Base-by-base conservation (phyloP, 2,797 vertebrate species). In the Streptopelia turtur region DNA sequence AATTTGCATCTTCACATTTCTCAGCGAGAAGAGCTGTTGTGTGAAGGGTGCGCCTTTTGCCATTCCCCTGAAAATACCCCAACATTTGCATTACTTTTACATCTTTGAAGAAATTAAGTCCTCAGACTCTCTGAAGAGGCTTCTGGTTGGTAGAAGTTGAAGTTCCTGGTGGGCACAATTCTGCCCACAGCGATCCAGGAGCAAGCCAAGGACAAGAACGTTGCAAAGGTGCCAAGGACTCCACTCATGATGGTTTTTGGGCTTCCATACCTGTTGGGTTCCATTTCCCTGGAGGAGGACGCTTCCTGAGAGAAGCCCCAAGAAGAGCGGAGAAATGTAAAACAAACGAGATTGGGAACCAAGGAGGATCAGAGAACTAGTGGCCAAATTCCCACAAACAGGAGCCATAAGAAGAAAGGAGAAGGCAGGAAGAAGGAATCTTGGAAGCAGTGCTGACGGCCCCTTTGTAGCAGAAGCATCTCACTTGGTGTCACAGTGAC, bases 231-330 rank as follows among this genome's bases (percentile, higher is more conserved):
- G 17, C 47, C 49, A 14, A 50, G 21, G 24, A 1, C 5, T 21
- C 28, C 30, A n/a, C 35, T 60, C 0, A 0, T 9, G 14, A 2
- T 1, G 3, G 3, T n/a, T 74, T 61, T 24, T 8, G 64, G 47
- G 31, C 16, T 77, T 12, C 31, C 3, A 0, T 50, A 74, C 10
- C 52, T 49, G 10, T 28, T 52, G 72, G 30, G 17, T 27, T 71
- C 31, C 56, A 47, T 31, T 21, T 69, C 43, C 53, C 24, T 60
- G 52, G 45, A 70, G 35, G 25, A 60, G 17, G 47, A 70, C 45
- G 35, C n/a, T 35, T 50, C 53, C 25, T n/a, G 18, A 45, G 33
- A 3, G 6, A 28, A 76, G 10, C 8, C 18, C 53, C 50, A 28
- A 56, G 47, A 70, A 53, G 59, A 39, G 9, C 35, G 25, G 25